phyloP scores from a whole-genome alignment of 1,140 invertebrate species.

The Eciton burchellii region DNA sequence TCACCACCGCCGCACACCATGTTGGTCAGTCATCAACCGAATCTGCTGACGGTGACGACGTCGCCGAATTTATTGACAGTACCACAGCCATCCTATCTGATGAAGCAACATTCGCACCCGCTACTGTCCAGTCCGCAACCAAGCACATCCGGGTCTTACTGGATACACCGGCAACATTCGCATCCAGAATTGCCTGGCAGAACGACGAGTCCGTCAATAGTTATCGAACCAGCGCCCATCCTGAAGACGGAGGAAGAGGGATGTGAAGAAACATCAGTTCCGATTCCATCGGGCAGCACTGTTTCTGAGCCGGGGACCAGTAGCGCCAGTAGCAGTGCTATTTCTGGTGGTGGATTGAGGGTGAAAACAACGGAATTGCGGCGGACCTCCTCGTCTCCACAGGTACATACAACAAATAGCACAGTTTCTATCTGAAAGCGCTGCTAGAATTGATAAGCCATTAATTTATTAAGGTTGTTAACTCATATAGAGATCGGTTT shows the following conservation, averaged over 20 bases:
- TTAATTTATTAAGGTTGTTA: no score
- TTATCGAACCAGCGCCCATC: constrained; percentile 74
- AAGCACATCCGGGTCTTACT: constrained; percentile 68
- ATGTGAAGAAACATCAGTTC: constrained; percentile 44
- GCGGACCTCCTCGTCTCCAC: constrained; percentile 87
- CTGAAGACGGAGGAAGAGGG: constrained; percentile 76
- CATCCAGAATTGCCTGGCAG: constrained; percentile 82
- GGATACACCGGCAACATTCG: constrained; percentile 86
- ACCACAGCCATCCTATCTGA: constrained; percentile 86
- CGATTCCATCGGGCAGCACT: constrained; percentile 43
- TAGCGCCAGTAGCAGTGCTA: neutral
- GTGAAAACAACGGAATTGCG: constrained; percentile 79
- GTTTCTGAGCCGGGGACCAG: constrained; percentile 22
- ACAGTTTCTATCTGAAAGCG: neutral
- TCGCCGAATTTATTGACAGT: constrained; percentile 87
- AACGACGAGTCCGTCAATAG: constrained; percentile 78
- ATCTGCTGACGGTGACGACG: constrained; percentile 71
- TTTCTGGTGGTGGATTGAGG: constrained; percentile 63
- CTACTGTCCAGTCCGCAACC: constrained; percentile 86
- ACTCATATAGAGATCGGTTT: no score
- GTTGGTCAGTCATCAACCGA: constrained; percentile 66
- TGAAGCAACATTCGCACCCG: constrained; percentile 89
- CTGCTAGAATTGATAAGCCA: neutral
- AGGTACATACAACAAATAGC: constrained; percentile 78
- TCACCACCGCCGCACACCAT: constrained; percentile 60